These are phyloP conservation scores for Xenopus laevis DNA, from an alignment of 2,113 vertebrate genomes.

Conservation along the genomic window DNA sequence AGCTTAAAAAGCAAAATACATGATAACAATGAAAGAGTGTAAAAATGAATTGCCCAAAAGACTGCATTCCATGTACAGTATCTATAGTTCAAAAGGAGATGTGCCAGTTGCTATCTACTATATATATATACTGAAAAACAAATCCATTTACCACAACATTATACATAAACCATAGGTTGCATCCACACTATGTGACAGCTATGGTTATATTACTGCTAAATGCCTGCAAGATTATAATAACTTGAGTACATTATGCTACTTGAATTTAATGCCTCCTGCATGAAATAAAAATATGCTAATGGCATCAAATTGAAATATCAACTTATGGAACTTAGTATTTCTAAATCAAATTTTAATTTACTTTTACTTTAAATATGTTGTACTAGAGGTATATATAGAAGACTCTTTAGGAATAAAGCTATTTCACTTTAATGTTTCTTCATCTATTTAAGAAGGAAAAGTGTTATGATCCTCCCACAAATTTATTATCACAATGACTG, in stretches of 20 bases:
- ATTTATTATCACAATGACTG: constrained; percentile 24
- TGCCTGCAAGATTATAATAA: neutral
- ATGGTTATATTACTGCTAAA: neutral
- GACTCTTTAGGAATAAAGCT: constrained; percentile 11
- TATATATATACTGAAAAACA: too few species aligned
- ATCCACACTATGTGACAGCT: too few species aligned
- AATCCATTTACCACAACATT: too few species aligned
- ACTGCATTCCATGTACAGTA: too few species aligned
- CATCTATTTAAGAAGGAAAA: neutral
- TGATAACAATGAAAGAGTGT: too few species aligned
- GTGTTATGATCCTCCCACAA: constrained; percentile 11
- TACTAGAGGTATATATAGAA: constrained; percentile 17
- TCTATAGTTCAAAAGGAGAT: too few species aligned
- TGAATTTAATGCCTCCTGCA: neutral
- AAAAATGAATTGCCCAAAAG: too few species aligned
- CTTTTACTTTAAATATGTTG: constrained; percentile 12
- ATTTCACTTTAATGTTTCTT: constrained; percentile 20
- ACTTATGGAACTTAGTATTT: neutral
- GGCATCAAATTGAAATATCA: neutral
- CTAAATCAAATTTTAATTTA: constrained; percentile 11
- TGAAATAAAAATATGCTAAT: neutral
- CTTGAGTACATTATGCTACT: neutral
- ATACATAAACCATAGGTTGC: too few species aligned
- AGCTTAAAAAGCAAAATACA: too few species aligned
- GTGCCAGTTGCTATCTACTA: too few species aligned